Base-by-base conservation (phyloP, 1,140 invertebrate species). In the Megalopta genalis region DNA sequence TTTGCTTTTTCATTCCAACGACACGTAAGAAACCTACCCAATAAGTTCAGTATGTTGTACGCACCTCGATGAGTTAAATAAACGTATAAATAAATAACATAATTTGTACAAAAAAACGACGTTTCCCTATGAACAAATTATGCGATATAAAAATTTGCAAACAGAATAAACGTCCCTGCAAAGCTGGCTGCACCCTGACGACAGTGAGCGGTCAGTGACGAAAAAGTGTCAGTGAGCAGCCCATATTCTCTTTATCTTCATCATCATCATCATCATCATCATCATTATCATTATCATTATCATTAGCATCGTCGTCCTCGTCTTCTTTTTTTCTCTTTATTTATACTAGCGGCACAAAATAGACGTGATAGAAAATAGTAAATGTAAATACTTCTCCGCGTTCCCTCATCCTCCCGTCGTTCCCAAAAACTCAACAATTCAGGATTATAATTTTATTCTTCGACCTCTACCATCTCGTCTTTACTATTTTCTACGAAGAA, bases 311-410 rank as follows among this genome's bases (percentile, higher is more conserved):
- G 10, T 46, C 10, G 10, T 46, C 42, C 2, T 46, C 42, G 10
- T 52, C 4, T 6, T 7, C 16, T 6, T 77, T 70, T 77, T 39
- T 39, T 57, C 8, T 57, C n/a, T 9, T 1, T 6, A 2, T 57
- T 64, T 71, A 71, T 21, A 64, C 23, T 77, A 71, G 32, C n/a
- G n/a, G n/a, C 66, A 27, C 25, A 71, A 77, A 63, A 70, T 69
- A 62, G 42, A 69, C 75, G 64, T 52, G 25, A 77, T 62, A 77
- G 66, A 70, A 77, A 77, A 77, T 71, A 71, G 67, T 77, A 77
- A 77, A 63, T 70, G 52, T 70, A 70, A 77, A 63, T 21, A 27
- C 2, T 66, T n/a, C 54, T n/a, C 54, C 18, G 8, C 25, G 2
- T 1, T 49, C 23, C 1, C 46, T 32, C 59, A 39, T 18, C 37